These are phyloP conservation scores for Acrocephalus scirpaceus DNA, from an alignment of 2,797 vertebrate species.

Conservation along the genomic window DNA sequence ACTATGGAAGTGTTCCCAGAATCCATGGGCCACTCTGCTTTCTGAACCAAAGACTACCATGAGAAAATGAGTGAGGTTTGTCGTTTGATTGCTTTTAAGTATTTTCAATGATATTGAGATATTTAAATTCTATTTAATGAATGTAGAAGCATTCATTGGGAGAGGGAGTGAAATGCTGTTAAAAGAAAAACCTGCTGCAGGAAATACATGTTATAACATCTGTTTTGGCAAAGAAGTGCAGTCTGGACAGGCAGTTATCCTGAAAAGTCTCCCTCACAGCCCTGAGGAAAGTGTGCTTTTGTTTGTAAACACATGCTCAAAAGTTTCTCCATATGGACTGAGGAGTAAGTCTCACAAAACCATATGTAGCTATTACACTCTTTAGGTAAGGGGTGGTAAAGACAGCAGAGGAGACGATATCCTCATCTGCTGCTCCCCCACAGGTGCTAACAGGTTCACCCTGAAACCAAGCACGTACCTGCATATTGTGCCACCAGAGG, in stretches of 20 bases:
- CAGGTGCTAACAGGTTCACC: not conserved
- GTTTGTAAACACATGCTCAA: not conserved
- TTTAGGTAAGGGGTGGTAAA: not conserved
- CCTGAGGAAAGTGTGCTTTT: not conserved
- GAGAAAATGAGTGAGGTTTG: not conserved
- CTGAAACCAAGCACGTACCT: not conserved
- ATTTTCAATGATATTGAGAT: not conserved
- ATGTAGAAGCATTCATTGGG: not conserved
- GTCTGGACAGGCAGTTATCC: not conserved
- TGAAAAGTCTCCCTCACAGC: not conserved
- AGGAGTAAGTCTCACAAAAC: not conserved
- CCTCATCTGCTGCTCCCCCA: not conserved
- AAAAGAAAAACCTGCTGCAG: not conserved
- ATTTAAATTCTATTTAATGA: not conserved
- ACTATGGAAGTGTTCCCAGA: not conserved
- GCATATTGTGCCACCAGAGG: not conserved
- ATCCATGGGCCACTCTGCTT: not conserved
- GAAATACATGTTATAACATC: not conserved
- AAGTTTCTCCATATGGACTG: not conserved
- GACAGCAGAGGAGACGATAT: not conserved
- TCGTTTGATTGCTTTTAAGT: not conserved
- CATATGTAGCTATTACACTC: not conserved
- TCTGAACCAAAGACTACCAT: not conserved
- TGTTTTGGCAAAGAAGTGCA: not conserved
- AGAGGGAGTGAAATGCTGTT: not conserved